Evolutionary conservation across 1,140 invertebrate species (phyloP), one percentile per base, ranked within the genome.

Genomic region (Matsumurasca onukii): DNA sequence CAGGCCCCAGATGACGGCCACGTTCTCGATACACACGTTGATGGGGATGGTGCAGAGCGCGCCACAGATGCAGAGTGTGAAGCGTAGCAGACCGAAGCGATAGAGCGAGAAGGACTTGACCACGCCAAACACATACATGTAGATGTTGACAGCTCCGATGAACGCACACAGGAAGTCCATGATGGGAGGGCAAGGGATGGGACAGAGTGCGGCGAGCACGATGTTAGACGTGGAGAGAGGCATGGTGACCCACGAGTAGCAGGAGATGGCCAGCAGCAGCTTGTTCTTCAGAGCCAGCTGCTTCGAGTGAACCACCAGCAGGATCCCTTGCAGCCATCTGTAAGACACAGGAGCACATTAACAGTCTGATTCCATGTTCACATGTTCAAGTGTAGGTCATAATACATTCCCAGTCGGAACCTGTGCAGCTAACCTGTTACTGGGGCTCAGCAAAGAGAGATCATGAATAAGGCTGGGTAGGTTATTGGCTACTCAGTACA

Each of bases 111-210:
- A 98, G 31, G 95, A 98, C 78, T 97, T 97, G 29, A 97, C 86
- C 0, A 97, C 94, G 70, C 96, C 96, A 81, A 98, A 97, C 49
- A 98, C 86, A 77, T 97, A 98, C 90, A 98, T 95, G 78, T 97
- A 98, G 74, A 97, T 89, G 79, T 95, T 96, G 2, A 96, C 91
- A 51, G 89, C 94, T 61, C 89, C 93, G 70, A 94, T 92, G 76
- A 97, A 97, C 51, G 91, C 90, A 79, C 91, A 94, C 1, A 95
- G 74, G 70, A 95, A 87, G 79, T 97, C 93, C 69, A 97, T 86
- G 31, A 90, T 52, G 65, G 88, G 85, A 61, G 91, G 89, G 79
- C 93, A 93, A 0, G 92, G 91, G 72, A 98, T 92, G 0, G 96
- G 95, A 81, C 87, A 97, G 3, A 95, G 76, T 1, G 86, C 86